Evolutionary conservation across 2,797 vertebrate species (phyloP), one percentile per base, ranked within the genome.

Genomic region (Sebastes kiyomatsui): DNA sequence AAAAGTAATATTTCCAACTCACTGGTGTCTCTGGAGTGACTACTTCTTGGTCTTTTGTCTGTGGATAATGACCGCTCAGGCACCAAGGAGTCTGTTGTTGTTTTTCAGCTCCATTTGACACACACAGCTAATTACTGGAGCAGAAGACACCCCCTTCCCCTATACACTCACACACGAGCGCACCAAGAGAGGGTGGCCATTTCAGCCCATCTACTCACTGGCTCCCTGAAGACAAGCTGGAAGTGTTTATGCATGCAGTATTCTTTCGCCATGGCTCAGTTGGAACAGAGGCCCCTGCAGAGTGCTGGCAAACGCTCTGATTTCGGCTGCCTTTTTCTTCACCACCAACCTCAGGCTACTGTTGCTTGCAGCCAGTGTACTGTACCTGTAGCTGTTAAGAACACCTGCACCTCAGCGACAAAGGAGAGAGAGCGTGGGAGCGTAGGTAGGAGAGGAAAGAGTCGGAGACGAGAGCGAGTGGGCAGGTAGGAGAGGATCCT

Each of bases 401-500:
- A 67, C 73, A 61, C 82, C 81, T 77, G 85, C 80, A 72, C 81
- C 79, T 87, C 33, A 35, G 84, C 72, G 84, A 91, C 88, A 91
- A 87, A 85, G 81, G 72, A 87, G 81, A 75, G 81, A 75, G 75
- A 71, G 81, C 5, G 86, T 88, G 82, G 90, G 83, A 80, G 90
- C 87, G 80, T 81, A 84, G 91, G 91, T 86, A 92, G 87, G 84
- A 87, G 84, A 91, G 86, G 85, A 88, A 88, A 89, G 81, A 89
- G 88, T 68, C 68, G 33, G 81, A 83, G 83, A 90, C 52, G 60
- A 82, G 87, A 89, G 89, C 28, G 86, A 82, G 90, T 93, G 91
- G 92, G 93, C 91, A 90, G 87, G 85, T 88, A 91, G 88, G 81
- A 88, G 87, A 90, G 87, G 69, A 67, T 90, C 91, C 88, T 91